A percentile compares a stretch with the other conserved stretches of the same genome.
Conservation (phyloP, 2,113 vertebrate species). For the Anser brachyrhynchus region DNA sequence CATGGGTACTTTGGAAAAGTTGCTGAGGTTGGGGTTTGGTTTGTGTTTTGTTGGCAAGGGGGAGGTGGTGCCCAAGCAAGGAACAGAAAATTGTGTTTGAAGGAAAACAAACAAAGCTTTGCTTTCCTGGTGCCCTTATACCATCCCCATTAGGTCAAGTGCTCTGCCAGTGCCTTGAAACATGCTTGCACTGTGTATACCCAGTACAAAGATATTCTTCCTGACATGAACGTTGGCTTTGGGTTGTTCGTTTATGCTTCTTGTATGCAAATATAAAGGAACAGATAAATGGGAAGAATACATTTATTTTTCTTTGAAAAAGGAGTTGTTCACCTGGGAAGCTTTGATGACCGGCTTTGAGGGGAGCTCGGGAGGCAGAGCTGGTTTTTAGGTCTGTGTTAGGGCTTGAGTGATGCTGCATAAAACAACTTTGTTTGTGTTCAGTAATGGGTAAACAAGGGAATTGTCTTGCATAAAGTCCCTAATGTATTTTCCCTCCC, state of each 20-base stretch:
- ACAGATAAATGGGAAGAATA: slow-evolving; percentile 9
- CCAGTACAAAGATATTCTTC: background rate
- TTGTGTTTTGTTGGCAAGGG: background rate
- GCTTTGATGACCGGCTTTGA: slow-evolving; percentile 59
- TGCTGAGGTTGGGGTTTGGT: background rate
- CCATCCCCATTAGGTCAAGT: background rate
- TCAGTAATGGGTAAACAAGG: slow-evolving; percentile 1
- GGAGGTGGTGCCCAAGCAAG: fast-evolving
- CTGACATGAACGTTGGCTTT: background rate
- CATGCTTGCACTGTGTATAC: fast-evolving
- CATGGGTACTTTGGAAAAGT: background rate
- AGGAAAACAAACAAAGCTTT: background rate
- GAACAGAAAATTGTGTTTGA: background rate
- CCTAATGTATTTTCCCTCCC: slow-evolving; percentile 4
- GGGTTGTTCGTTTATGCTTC: slow-evolving; percentile 48
- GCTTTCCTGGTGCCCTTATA: background rate
- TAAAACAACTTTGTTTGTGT: background rate
- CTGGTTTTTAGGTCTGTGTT: slow-evolving; percentile 4
- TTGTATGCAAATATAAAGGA: slow-evolving; percentile 23
- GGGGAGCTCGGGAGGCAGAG: slow-evolving; percentile 14
- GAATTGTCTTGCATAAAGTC: slow-evolving; percentile 11
- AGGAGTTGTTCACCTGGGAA: slow-evolving; percentile 51
- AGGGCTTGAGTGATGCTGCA: background rate
- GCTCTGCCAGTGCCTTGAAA: background rate
- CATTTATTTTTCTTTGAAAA: slow-evolving; percentile 36